Evolutionary conservation across 2,113 vertebrate species (phyloP).

Genomic region (Etia nguti): DNA sequence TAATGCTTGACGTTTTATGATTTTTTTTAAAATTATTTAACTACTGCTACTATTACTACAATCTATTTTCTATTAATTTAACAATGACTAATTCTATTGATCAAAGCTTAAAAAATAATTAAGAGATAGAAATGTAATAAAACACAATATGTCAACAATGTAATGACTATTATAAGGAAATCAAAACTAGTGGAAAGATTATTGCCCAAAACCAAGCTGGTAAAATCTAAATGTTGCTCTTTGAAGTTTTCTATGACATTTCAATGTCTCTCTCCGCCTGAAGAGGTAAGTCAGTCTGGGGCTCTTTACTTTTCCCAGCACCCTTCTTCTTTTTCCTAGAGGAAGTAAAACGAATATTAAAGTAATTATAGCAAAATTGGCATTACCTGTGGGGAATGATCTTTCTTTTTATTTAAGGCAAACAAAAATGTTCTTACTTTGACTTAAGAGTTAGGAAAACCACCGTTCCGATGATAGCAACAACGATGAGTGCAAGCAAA

Average conservation of each 20-base stretch:
- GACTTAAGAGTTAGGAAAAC: conserved; percentile 46
- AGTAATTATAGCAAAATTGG: neutral
- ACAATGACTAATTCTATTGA: neutral
- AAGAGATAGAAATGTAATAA: neutral
- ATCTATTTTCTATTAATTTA: neutral
- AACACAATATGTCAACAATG: neutral
- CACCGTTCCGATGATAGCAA: conserved; percentile 34
- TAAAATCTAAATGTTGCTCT: neutral
- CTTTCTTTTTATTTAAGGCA: neutral
- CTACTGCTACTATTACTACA: neutral
- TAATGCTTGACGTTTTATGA: no score
- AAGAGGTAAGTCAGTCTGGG: conserved; percentile 6
- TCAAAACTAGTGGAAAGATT: neutral
- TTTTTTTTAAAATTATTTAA: neutral
- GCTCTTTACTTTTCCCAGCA: neutral
- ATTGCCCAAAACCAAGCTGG: neutral
- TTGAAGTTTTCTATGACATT: conserved; percentile 31
- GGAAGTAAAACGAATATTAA: neutral
- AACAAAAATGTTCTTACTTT: conserved; percentile 48
- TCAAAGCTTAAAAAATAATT: neutral
- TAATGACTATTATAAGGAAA: neutral
- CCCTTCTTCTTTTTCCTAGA: conserved; percentile 53
- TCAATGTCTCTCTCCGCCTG: conserved; percentile 24
- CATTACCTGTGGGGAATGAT: neutral
- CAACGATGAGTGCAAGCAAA: conserved; percentile 46